phyloP scores from a whole-genome alignment of 2,888 invertebrate genomes.

The Aphodius sticticus region DNA sequence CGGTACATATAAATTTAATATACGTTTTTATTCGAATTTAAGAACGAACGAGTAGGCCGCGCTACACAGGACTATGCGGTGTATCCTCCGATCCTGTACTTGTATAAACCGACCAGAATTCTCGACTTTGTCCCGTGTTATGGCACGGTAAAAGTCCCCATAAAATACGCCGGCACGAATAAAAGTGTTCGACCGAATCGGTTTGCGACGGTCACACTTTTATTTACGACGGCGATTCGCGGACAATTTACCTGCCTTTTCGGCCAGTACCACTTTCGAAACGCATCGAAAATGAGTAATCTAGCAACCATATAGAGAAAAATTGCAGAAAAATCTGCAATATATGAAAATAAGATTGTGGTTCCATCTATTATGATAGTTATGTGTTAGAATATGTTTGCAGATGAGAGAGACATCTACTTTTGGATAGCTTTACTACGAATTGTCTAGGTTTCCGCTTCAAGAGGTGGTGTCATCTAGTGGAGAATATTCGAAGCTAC shows the following conservation, averaged over 20 bases:
- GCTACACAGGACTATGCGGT: no score
- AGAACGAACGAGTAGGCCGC: not conserved
- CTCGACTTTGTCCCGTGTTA: conserved; percentile 17
- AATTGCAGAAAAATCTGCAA: not conserved
- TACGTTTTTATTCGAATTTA: conserved; percentile 24
- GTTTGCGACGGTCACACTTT: not conserved
- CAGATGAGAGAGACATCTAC: not conserved
- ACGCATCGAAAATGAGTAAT: not conserved
- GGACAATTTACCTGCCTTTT: not conserved
- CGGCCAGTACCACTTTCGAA: not conserved
- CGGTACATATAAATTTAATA: conserved; percentile 19
- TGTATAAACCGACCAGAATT: not conserved
- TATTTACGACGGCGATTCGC: no score
- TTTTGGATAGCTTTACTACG: not conserved
- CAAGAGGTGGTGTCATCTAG: not conserved
- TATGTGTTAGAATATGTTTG: not conserved
- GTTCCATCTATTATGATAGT: not conserved
- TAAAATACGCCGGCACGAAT: not conserved
- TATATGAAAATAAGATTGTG: not conserved
- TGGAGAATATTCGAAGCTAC: not conserved
- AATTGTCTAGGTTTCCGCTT: not conserved
- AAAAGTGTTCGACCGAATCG: not conserved
- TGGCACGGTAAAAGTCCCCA: conserved; percentile 12
- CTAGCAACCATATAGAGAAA: not conserved
- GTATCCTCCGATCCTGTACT: no score